Conservation (phyloP, 2,888 invertebrate genomes). For the Cephonodes hylas region DNA sequence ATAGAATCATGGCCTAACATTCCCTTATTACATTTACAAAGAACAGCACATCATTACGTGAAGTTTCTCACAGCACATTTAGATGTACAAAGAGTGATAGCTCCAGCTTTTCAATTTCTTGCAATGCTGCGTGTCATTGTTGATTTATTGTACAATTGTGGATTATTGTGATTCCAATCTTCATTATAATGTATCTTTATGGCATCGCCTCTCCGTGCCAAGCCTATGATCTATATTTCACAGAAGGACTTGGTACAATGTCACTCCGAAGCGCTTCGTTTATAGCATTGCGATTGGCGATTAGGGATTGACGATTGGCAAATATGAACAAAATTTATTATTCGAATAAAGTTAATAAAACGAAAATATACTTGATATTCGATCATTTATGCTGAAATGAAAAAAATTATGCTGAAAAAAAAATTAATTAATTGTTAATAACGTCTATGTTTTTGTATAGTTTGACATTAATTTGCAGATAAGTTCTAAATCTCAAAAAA, state of each 20-base stretch:
- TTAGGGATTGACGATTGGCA: neutral
- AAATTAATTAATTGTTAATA: too few species aligned
- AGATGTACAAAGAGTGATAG: neutral
- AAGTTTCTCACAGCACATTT: neutral
- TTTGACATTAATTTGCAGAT: too few species aligned
- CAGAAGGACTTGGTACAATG: constrained; percentile 21
- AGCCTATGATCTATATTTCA: constrained; percentile 39
- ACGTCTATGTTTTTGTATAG: too few species aligned
- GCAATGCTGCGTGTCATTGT: constrained; percentile 2
- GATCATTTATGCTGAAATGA: too few species aligned
- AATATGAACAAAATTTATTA: constrained; percentile 9
- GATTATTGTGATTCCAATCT: neutral
- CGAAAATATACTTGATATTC: too few species aligned
- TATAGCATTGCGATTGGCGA: neutral
- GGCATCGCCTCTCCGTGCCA: constrained; percentile 33
- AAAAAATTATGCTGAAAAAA: too few species aligned
- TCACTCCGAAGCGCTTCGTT: constrained; percentile 16
- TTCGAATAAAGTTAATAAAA: too few species aligned
- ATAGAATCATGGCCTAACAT: too few species aligned
- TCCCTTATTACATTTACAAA: too few species aligned
- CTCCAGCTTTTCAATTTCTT: constrained; percentile 1
- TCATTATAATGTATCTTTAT: constrained; percentile 22
- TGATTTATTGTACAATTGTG: constrained; percentile 11
- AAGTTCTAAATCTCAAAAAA: too few species aligned
- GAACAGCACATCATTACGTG: neutral